Conservation (phyloP, 2,888 invertebrate genomes). For the Synanthedon vespiformis region DNA sequence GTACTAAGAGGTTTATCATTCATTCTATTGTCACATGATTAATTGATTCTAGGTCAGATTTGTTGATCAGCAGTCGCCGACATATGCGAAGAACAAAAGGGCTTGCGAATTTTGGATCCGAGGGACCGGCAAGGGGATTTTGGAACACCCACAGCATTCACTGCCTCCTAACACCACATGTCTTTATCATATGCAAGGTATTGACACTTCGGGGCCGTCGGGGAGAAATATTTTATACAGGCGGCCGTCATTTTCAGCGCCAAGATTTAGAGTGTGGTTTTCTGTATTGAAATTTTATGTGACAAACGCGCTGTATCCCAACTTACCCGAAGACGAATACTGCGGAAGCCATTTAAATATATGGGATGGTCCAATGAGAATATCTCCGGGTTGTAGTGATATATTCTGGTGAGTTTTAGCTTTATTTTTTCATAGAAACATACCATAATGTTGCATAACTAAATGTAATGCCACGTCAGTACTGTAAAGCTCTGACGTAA, state of each 20-base stretch:
- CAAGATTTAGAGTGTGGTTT: slow-evolving; percentile 86
- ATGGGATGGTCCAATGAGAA: slow-evolving; percentile 87
- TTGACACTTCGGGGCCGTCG: slow-evolving; percentile 72
- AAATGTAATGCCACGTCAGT: too few relatives aligned
- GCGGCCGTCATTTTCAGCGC: slow-evolving; percentile 71
- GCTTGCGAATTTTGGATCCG: slow-evolving; percentile 89
- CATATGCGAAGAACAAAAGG: slow-evolving; percentile 86
- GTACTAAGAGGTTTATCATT: slow-evolving; percentile 13
- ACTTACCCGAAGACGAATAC: slow-evolving; percentile 78
- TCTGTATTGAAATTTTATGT: slow-evolving; percentile 89
- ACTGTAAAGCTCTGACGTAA: too few relatives aligned
- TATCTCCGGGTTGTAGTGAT: slow-evolving; percentile 83
- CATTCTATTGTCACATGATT: slow-evolving; percentile 27
- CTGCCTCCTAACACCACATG: slow-evolving; percentile 90
- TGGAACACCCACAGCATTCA: slow-evolving; percentile 88
- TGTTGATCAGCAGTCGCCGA: slow-evolving; percentile 85
- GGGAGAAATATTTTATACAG: slow-evolving; percentile 67
- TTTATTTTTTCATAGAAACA: too few relatives aligned
- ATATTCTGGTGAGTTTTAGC: slow-evolving; percentile 77
- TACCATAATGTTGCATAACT: too few relatives aligned
- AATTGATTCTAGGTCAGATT: slow-evolving; percentile 78
- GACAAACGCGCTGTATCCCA: slow-evolving; percentile 73
- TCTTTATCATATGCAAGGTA: slow-evolving; percentile 82
- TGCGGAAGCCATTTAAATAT: slow-evolving; percentile 87
- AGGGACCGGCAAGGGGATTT: slow-evolving; percentile 81